These are phyloP conservation scores for Callyntrura guangdongensis DNA, from an alignment of 2,888 invertebrate species.

Conservation along the genomic window DNA sequence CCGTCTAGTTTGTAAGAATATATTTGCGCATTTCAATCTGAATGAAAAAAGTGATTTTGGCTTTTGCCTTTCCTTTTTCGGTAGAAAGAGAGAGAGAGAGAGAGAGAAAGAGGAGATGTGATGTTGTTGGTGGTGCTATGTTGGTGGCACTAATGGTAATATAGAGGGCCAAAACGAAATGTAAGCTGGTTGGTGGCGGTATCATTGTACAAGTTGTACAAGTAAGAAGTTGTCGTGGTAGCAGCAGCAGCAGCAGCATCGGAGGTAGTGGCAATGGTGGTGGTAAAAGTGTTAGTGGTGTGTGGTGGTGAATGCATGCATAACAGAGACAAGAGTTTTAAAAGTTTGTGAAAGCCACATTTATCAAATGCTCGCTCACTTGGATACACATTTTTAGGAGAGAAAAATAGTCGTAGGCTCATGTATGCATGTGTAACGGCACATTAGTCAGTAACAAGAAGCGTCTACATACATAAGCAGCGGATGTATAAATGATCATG, in stretches of 20 bases:
- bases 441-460: slow-evolving; percentile 45
- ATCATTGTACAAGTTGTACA: background rate
- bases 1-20: too few relatives aligned
- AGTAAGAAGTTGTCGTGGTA: slow-evolving; percentile 5
- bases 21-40: slow-evolving; percentile 71
- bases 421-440: slow-evolving; percentile 56
- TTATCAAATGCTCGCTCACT: slow-evolving; percentile 77
- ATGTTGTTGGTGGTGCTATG: slow-evolving; percentile 50
- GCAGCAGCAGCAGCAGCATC: too few relatives aligned
- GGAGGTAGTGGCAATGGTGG: background rate
- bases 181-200: slow-evolving; percentile 44
- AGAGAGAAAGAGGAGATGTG: slow-evolving; percentile 41
- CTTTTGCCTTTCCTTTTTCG: slow-evolving; percentile 62
- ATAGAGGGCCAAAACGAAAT: slow-evolving; percentile 49
- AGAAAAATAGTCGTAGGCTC: slow-evolving; percentile 19
- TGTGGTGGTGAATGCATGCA: slow-evolving; percentile 37
- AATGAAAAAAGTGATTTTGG: slow-evolving; percentile 76
- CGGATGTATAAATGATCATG: background rate
- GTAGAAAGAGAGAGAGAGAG: slow-evolving; percentile 20
- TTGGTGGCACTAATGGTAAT: slow-evolving; percentile 52
- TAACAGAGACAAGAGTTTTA: slow-evolving; percentile 73
- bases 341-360: slow-evolving; percentile 78
- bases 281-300: background rate
- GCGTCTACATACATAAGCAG: background rate
- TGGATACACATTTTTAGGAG: slow-evolving; percentile 59